These are phyloP conservation scores for Anomalospiza imberbis DNA, from an alignment of 2,797 vertebrate species.

Conservation along the genomic window DNA sequence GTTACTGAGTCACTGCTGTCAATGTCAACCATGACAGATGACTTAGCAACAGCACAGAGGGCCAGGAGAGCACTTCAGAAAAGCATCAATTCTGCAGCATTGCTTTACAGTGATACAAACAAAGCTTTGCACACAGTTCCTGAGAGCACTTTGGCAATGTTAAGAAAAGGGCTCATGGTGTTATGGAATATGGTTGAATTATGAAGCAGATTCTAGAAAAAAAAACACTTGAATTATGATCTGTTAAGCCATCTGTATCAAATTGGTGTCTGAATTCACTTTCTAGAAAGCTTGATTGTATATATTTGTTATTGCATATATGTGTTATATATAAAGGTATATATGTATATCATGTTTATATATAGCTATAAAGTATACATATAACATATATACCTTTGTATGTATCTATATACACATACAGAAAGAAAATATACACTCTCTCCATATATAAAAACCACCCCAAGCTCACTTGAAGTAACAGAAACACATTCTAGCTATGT, in stretches of 20 bases:
- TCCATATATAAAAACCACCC: neutral
- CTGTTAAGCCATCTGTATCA: neutral
- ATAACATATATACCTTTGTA: neutral
- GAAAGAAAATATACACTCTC: neutral
- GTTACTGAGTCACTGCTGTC: slow-evolving; percentile 76
- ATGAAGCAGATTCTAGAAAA: neutral
- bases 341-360: neutral
- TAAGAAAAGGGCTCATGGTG: neutral
- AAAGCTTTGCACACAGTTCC: neutral
- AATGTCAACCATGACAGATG: slow-evolving; percentile 72
- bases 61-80: slow-evolving; percentile 56
- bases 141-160: neutral
- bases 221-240: neutral
- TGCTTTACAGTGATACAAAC: neutral
- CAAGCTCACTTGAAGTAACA: neutral
- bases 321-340: neutral
- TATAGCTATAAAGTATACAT: neutral
- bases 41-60: neutral
- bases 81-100: neutral
- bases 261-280: neutral
- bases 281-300: neutral
- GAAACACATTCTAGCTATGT: neutral
- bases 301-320: neutral
- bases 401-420: neutral
- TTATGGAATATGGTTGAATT: neutral